These are phyloP conservation scores for Troides aeacus DNA, from an alignment of 2,888 invertebrate genomes.

Conservation along the genomic window DNA sequence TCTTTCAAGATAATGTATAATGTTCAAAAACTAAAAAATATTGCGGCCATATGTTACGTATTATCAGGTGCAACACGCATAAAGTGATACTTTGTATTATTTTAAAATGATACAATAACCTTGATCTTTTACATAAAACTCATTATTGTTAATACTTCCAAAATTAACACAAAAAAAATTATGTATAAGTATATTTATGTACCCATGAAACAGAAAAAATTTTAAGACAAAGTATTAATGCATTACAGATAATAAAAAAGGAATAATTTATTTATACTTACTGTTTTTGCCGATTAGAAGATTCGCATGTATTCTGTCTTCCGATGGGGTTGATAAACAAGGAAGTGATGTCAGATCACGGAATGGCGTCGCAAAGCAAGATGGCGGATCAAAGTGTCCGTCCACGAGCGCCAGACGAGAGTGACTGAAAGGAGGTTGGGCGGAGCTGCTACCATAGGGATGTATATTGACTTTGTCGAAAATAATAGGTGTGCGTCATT, in stretches of 20 bases:
- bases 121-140: too few relatives aligned
- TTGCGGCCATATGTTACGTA: too few relatives aligned
- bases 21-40: background rate
- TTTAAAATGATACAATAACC: too few relatives aligned
- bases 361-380: slow-evolving; percentile 57
- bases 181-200: background rate
- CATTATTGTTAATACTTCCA: background rate
- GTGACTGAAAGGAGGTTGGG: slow-evolving; percentile 65
- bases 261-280: slow-evolving; percentile 11
- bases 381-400: slow-evolving; percentile 52
- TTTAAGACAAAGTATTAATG: background rate
- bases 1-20: background rate
- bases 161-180: background rate
- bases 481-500: background rate
- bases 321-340: slow-evolving; percentile 35
- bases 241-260: background rate
- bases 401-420: slow-evolving; percentile 52
- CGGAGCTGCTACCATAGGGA: slow-evolving; percentile 40
- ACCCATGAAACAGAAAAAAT: background rate
- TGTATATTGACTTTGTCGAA: slow-evolving; percentile 30
- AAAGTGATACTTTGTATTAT: too few relatives aligned
- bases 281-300: slow-evolving; percentile 5
- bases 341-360: slow-evolving; percentile 49
- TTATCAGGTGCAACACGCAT: too few relatives aligned
- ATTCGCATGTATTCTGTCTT: slow-evolving; percentile 12